Evolutionary conservation across 2,888 invertebrate species (phyloP), one percentile per base, ranked within the genome.

Genomic region (Unio pictorum): DNA sequence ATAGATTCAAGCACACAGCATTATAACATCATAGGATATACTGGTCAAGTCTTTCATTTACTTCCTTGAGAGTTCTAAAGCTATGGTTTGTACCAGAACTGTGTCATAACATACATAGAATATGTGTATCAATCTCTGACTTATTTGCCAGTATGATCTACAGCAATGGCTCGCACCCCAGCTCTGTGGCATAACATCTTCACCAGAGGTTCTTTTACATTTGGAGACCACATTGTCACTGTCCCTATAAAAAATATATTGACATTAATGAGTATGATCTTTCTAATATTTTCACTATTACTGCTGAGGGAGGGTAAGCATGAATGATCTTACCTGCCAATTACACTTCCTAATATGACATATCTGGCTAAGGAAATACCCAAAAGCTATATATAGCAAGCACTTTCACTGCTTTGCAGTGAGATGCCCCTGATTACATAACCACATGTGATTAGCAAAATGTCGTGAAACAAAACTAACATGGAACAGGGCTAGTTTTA

Each of bases 211-310:
- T 96, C 94, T 78, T 93, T 93, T 0, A 93, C 92, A 83, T 93
- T 96, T 0, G 99, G 99, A 7, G 96, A 94, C 99, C 99, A 99
- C 93, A 99, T 93, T 0, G 96, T 95, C 0, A 99, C 97, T 0
- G 95, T 94, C 23, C 98, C 92, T 89, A 71, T 3, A 78, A 74
- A 67, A 54, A 61, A 57, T 59, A 28, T 58, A 54, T 55, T 61
- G n/a, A 55, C 20, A 61, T 18, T 63, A 61, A 15, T 17, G 26
- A 23, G 30, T 20, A 67, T 55, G 23, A 54, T 11, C 11, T 45
- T 15, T 45, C 45, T 15, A 45, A 18, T 67, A 20, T 26, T 15
- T 54, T 61, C 3, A 55, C 28, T 23, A 20, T 58, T 58, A 58
- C 8, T 58, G 58, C 26, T 58, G 58, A 58, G n/a, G 15, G 17